Base-by-base conservation (phyloP, 2,797 vertebrate genomes). In the Rhadinocentrus ornatus region DNA sequence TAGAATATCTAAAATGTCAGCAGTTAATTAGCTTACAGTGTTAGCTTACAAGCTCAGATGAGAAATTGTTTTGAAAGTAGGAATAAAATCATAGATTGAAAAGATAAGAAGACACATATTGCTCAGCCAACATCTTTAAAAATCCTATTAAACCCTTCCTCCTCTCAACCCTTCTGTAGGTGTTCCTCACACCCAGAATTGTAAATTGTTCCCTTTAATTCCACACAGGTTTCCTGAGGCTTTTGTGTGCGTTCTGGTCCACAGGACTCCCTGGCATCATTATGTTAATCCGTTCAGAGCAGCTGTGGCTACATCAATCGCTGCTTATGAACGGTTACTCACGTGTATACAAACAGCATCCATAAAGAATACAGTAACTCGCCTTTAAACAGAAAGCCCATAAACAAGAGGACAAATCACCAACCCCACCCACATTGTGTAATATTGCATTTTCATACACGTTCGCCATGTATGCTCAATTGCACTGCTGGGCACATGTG, bases 231-330 rank as follows among this genome's bases (percentile, higher is more conserved):
- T 91, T 91, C 91, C 84, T 69, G 3, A 34, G 81, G 89, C 85
- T 83, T 92, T 93, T 92, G 87, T 91, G 85, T 84, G 73, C 29
- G 84, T 92, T 93, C 86, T 84, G 86, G 88, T 91, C 89, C 83
- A 82, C 62, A 53, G 81, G 87, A 87, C 86, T 84, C 84, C 70
- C 83, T 82, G 77, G 85, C 83, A 91, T 88, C 88, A 91, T 93
- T 93, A 93, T 93, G 93, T 84, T 91, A 94, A 93, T 94, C 88
- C 82, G n/a, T 46, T 69, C 81, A 60, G 62, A 82, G 86, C 90
- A 91, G 87, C 92, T 89, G 90, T 69, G 77, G 77, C 73, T 70
- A 66, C 86, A 74, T 84, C 81, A 68, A 76, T 86, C 80, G 48
- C 75, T 74, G 78, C 76, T 89, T 78, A 83, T 82, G 81, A 87